Conservation (phyloP, 2,113 vertebrate species). For the Ictalurus furcatus region DNA sequence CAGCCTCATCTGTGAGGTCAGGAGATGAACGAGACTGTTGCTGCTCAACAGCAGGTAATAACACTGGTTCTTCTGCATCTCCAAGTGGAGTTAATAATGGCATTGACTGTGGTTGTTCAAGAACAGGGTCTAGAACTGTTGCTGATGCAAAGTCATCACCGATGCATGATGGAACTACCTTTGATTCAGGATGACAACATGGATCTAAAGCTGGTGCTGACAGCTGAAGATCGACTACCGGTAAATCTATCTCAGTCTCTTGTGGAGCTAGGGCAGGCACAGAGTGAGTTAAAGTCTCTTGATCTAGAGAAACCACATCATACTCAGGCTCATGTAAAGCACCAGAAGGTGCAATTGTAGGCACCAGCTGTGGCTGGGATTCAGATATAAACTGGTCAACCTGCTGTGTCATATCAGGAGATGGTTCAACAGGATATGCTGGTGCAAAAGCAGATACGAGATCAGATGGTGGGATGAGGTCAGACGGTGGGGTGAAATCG, state of each 20-base stretch:
- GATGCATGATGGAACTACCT: background rate
- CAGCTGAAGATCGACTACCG: background rate
- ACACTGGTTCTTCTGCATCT: background rate
- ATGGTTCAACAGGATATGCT: background rate
- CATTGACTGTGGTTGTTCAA: constrained; percentile 11
- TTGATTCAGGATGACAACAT: background rate
- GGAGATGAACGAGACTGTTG: constrained; percentile 1
- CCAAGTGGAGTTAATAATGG: background rate
- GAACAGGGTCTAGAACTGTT: background rate
- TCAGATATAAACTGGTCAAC: constrained; percentile 4
- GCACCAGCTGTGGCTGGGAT: background rate
- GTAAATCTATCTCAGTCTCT: background rate
- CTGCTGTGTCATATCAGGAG: constrained; percentile 1
- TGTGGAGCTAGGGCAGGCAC: background rate
- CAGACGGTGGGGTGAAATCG: constrained; percentile 8
- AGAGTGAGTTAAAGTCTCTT: background rate
- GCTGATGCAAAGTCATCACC: background rate
- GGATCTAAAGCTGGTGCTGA: background rate
- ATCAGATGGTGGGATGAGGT: background rate
- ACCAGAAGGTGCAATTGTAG: background rate
- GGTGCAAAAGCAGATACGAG: background rate
- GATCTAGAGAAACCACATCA: background rate
- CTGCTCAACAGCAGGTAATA: background rate
- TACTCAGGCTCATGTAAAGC: background rate
- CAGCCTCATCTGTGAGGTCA: background rate